phyloP scores from a whole-genome alignment of 2,113 vertebrate species.

The Phalacrocorax carbo region DNA sequence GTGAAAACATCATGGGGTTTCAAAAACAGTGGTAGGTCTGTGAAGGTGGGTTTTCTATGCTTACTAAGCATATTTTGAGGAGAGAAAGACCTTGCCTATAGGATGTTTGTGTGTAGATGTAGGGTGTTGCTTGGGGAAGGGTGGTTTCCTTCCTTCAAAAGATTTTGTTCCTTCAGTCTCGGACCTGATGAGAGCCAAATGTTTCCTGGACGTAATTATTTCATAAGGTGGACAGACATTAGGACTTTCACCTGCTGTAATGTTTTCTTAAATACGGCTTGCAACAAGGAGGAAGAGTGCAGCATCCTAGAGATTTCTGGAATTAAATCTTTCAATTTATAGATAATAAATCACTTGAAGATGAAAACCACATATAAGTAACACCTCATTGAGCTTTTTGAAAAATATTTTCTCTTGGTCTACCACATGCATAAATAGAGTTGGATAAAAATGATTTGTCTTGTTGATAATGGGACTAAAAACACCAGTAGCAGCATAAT shows the following conservation, averaged over 20 bases:
- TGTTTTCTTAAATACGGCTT: not conserved
- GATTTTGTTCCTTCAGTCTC: not conserved
- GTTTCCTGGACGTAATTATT: slow-evolving; percentile 20
- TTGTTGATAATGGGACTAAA: slow-evolving; percentile 34
- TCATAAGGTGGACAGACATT: not conserved
- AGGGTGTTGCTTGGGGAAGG: not conserved
- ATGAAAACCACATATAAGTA: slow-evolving; percentile 51
- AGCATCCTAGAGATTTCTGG: not conserved
- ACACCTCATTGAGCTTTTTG: slow-evolving; percentile 46
- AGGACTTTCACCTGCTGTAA: slow-evolving; percentile 44
- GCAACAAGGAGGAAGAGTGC: not conserved
- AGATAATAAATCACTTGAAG: slow-evolving; percentile 57
- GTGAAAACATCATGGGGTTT: not conserved
- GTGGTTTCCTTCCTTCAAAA: not conserved
- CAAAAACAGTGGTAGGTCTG: not conserved
- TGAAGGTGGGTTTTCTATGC: not conserved
- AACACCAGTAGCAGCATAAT: slow-evolving; percentile 21
- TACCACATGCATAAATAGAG: slow-evolving; percentile 38
- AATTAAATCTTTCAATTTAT: slow-evolving; percentile 40
- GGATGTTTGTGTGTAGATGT: not conserved
- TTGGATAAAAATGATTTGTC: slow-evolving; percentile 55
- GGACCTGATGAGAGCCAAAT: slow-evolving; percentile 41
- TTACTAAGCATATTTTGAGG: not conserved
- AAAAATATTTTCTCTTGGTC: slow-evolving; percentile 55
- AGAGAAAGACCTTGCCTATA: not conserved